Conservation (phyloP, 2,888 invertebrate species). For the Ommatoiulus sabulosus region DNA sequence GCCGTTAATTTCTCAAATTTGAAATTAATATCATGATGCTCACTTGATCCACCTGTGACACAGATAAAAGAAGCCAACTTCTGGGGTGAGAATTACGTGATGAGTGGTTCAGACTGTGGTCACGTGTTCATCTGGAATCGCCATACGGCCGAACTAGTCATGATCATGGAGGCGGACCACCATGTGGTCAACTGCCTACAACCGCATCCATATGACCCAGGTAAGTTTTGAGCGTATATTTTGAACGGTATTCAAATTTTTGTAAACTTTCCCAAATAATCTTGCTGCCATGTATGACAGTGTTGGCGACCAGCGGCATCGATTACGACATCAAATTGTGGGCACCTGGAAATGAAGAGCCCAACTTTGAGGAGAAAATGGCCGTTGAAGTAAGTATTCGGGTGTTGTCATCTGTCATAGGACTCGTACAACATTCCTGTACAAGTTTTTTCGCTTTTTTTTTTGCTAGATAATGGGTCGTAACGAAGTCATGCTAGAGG, state of each 20-base stretch:
- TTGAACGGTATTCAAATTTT: not conserved
- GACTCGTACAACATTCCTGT: not conserved
- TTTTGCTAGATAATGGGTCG: constrained; percentile 76
- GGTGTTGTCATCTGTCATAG: not conserved
- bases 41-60: not conserved
- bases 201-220: constrained; percentile 81
- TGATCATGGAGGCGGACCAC: constrained; percentile 82
- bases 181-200: constrained; percentile 86
- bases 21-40: no score
- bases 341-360: constrained; percentile 77
- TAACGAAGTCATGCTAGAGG: constrained; percentile 86
- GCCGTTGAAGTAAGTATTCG: constrained; percentile 74
- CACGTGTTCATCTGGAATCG: constrained; percentile 87
- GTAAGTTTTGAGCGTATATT: constrained; percentile 59
- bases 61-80: constrained; percentile 86
- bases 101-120: constrained; percentile 91
- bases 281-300: constrained; percentile 61
- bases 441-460: no score
- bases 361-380: constrained; percentile 74
- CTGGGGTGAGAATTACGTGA: constrained; percentile 83
- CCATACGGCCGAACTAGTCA: constrained; percentile 77
- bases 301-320: constrained; percentile 85
- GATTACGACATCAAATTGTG: constrained; percentile 88
- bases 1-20: no score
- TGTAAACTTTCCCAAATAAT: not conserved